phyloP scores from a whole-genome alignment of 2,113 vertebrate species.

The Dissostichus mawsoni region DNA sequence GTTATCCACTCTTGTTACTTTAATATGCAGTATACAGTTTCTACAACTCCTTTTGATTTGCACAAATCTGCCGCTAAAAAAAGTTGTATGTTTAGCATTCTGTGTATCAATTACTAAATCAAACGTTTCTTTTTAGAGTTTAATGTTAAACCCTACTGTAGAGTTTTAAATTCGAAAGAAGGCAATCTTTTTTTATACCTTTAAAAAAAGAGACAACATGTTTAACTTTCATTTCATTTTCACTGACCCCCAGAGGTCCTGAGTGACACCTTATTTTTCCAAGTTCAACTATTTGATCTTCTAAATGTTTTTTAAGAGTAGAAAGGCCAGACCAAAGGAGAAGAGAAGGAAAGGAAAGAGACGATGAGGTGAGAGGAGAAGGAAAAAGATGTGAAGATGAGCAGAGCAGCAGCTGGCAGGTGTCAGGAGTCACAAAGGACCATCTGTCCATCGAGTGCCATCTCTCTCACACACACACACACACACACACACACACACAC shows the following conservation, averaged over 20 bases:
- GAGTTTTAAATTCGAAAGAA: too few relatives aligned
- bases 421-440: constrained; percentile 98
- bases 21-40: background rate
- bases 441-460: constrained; percentile 94
- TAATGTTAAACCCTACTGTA: too few relatives aligned
- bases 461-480: constrained; percentile 73
- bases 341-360: constrained; percentile 31
- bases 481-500: constrained; percentile 35
- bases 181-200: too few relatives aligned
- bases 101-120: background rate
- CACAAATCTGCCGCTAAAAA: background rate
- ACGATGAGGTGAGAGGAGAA: constrained; percentile 61
- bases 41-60: background rate
- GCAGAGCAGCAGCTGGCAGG: constrained; percentile 94
- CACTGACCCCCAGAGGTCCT: constrained; percentile 35
- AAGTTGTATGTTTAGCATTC: too few relatives aligned
- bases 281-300: constrained; percentile 26
- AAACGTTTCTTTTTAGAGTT: too few relatives aligned
- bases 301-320: constrained; percentile 19
- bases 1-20: background rate
- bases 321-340: background rate
- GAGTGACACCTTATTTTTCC: background rate
- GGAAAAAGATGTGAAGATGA: constrained; percentile 67
- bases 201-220: too few relatives aligned
- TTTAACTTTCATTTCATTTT: background rate